Conservation (phyloP, 2,888 invertebrate species). For the Omphaloscelis lunosa region DNA sequence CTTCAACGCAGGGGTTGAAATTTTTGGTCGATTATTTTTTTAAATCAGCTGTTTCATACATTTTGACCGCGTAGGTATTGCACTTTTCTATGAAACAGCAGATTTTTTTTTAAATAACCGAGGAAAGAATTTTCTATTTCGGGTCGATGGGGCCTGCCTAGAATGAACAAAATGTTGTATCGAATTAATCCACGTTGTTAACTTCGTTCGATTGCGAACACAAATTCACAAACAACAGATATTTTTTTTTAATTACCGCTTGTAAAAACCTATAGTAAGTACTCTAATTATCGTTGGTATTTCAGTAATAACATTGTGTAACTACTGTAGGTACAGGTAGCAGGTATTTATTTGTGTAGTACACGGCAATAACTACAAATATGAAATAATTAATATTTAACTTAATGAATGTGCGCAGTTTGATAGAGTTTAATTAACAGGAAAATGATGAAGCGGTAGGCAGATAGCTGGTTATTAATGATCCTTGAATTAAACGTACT, state of each 20-base stretch:
- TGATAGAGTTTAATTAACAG: slow-evolving; percentile 39
- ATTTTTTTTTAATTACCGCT: neutral
- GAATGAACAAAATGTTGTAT: neutral
- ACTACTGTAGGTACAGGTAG: neutral
- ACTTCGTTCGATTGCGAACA: neutral
- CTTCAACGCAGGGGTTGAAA: no score
- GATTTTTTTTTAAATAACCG: no score
- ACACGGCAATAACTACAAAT: neutral
- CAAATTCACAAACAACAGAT: neutral
- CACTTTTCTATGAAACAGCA: no score
- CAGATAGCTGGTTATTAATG: slow-evolving; percentile 11
- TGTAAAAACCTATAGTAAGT: neutral
- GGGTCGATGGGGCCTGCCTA: no score
- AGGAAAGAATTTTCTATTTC: no score
- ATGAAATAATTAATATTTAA: slow-evolving; percentile 21
- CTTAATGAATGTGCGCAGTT: slow-evolving; percentile 28
- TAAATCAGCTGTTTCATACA: no score
- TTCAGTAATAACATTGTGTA: neutral
- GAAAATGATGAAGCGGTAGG: slow-evolving; percentile 37
- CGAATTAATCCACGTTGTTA: neutral
- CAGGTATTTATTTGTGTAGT: slow-evolving; percentile 3
- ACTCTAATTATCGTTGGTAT: neutral
- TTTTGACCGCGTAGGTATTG: no score
- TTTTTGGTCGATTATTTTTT: no score
- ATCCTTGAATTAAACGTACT: slow-evolving; percentile 33